Conservation (phyloP, 2,797 vertebrate genomes). For the Sebastes taczanowskii region DNA sequence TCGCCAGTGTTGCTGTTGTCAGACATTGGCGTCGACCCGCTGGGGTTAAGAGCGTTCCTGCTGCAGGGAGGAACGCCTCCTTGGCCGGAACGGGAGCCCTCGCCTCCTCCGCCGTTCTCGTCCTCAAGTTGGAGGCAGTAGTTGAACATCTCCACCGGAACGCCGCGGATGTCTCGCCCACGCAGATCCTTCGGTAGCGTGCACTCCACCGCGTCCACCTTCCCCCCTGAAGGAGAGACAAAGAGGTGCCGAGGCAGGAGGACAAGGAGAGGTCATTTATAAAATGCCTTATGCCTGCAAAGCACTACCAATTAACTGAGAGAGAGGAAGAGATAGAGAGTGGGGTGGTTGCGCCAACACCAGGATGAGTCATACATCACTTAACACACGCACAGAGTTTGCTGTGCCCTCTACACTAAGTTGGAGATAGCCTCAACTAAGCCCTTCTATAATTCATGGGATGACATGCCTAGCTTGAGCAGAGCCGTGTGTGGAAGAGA, state of each 20-base stretch:
- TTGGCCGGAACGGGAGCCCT: constrained; percentile 75
- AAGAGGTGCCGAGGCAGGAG: constrained; percentile 15
- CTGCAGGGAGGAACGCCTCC: constrained; percentile 79
- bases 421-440: constrained; percentile 71
- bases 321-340: constrained; percentile 16
- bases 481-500: constrained; percentile 37
- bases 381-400: constrained; percentile 57
- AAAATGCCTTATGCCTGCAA: constrained; percentile 50
- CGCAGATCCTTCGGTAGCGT: constrained; percentile 97
- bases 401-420: constrained; percentile 52
- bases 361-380: constrained; percentile 74
- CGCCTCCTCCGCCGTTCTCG: constrained; percentile 86
- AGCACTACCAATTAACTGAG: constrained; percentile 56
- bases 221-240: constrained; percentile 79
- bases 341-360: constrained; percentile 58
- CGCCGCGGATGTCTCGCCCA: constrained; percentile 93
- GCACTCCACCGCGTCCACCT: constrained; percentile 92
- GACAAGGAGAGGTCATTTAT: constrained; percentile 54
- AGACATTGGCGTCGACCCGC: constrained; percentile 60
- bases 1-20: constrained; percentile 55
- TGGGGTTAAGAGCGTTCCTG: constrained; percentile 63
- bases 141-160: constrained; percentile 99
- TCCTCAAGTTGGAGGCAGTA: constrained; percentile 96
- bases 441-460: constrained; percentile 70
- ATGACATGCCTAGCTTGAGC: constrained; percentile 59